Percentiles rank a stretch among this genome's conserved stretches.
phyloP scores from a whole-genome alignment of 2,797 vertebrate genomes.

The Okamejei kenojei region DNA sequence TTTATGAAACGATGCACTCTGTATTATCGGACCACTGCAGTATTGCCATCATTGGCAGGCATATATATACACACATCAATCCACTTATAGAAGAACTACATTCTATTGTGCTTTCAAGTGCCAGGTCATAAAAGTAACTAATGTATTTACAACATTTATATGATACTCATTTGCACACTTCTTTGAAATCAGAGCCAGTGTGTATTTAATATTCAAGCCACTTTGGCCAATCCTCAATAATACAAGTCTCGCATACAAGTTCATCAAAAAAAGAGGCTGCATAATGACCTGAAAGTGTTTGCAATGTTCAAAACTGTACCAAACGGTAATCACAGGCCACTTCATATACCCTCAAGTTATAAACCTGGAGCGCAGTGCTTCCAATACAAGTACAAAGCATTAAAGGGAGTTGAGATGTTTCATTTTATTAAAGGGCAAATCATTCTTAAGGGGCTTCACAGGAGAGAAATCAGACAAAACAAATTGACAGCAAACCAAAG shows the following conservation, averaged over 20 bases:
- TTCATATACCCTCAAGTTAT: not conserved
- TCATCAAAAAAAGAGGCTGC: not conserved
- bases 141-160: not conserved
- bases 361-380: not conserved
- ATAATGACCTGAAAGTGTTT: not conserved
- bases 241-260: not conserved
- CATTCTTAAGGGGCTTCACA: too few species aligned
- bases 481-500: not conserved
- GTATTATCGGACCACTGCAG: not conserved
- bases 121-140: not conserved
- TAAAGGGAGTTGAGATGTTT: too few species aligned
- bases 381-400: not conserved
- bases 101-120: not conserved
- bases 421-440: too few species aligned
- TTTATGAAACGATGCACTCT: not conserved
- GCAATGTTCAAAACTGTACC: not conserved
- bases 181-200: not conserved
- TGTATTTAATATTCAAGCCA: not conserved
- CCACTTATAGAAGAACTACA: not conserved
- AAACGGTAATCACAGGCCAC: not conserved
- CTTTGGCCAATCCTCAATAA: not conserved
- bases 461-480: not conserved
- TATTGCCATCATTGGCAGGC: not conserved
- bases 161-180: not conserved
- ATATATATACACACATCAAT: not conserved